A percentile compares a stretch with the other conserved stretches of the same genome.
Conservation (phyloP, 1,140 invertebrate species). For the Pemphigus obesinymphae region DNA sequence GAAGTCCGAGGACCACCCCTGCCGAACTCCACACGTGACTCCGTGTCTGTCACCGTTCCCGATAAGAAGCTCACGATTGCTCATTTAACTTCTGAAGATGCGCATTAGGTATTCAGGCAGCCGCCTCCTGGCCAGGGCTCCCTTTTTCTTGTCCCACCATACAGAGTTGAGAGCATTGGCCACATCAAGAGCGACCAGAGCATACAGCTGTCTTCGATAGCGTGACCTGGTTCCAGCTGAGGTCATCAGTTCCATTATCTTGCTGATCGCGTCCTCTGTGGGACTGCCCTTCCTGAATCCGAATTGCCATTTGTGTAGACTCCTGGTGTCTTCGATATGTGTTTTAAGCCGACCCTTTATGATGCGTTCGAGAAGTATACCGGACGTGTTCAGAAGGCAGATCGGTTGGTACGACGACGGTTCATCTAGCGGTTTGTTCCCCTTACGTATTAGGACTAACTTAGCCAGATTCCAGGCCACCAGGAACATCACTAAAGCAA, state of each 20-base stretch:
- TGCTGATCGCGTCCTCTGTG: not conserved
- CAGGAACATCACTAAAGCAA: not conserved
- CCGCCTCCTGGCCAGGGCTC: not conserved
- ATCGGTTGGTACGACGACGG: conserved; percentile 49
- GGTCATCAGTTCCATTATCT: not conserved
- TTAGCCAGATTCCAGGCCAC: conserved; percentile 48
- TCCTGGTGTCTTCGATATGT: not conserved
- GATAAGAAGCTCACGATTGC: not conserved
- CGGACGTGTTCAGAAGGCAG: conserved; percentile 47
- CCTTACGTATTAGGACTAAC: conserved; percentile 48
- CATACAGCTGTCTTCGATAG: not conserved
- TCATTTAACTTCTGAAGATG: not conserved
- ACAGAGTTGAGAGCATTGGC: not conserved
- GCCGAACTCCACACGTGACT: not conserved
- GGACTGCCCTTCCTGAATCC: conserved; percentile 8
- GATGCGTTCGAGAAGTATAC: conserved; percentile 48
- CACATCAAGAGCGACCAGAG: not conserved
- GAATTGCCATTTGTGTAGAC: not conserved
- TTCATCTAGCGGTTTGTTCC: conserved; percentile 46
- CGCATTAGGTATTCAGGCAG: not conserved
- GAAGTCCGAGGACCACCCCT: not conserved
- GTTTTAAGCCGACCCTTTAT: not conserved
- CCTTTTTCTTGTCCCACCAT: not conserved
- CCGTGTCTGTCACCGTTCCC: not conserved
- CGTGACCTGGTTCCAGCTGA: not conserved